Conservation (phyloP, 2,797 vertebrate species). For the Melanogrammus aeglefinus region DNA sequence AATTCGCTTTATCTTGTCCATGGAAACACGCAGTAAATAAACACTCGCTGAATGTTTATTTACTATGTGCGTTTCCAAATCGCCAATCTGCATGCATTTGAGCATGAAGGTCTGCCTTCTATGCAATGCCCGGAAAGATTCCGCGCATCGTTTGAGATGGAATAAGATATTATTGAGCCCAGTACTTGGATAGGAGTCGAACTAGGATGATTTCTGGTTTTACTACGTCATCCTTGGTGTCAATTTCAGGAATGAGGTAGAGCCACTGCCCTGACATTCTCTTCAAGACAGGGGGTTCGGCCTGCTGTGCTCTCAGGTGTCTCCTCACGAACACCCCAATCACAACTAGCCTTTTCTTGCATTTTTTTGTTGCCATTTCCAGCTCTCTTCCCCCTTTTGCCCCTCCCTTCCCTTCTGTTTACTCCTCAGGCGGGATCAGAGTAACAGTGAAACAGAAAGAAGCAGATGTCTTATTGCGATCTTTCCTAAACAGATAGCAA, state of each 20-base stretch:
- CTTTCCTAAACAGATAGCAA: neutral
- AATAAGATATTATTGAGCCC: neutral
- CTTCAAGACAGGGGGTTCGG: slow-evolving; percentile 36
- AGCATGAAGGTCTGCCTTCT: neutral
- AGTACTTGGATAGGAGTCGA: neutral
- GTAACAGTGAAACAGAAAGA: slow-evolving; percentile 13
- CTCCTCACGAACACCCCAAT: slow-evolving; percentile 43
- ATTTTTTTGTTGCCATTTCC: slow-evolving; percentile 32
- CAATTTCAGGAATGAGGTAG: slow-evolving; percentile 50
- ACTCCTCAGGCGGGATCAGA: slow-evolving; percentile 12
- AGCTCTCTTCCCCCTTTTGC: slow-evolving; percentile 21
- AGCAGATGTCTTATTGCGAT: neutral
- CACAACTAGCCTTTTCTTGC: slow-evolving; percentile 41
- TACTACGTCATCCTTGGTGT: slow-evolving; percentile 38
- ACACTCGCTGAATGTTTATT: neutral
- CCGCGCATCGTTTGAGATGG: neutral
- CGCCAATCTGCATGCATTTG: neutral
- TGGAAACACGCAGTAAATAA: slow-evolving; percentile 4
- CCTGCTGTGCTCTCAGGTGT: slow-evolving; percentile 58
- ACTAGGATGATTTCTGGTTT: slow-evolving; percentile 44
- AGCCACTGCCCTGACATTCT: slow-evolving; percentile 45
- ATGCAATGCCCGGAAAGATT: too few relatives aligned
- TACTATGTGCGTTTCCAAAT: neutral
- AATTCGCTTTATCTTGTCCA: neutral
- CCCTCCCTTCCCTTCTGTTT: slow-evolving; percentile 8